Base-by-base conservation (phyloP, 2,888 invertebrate species). In the Beris morrisii region DNA sequence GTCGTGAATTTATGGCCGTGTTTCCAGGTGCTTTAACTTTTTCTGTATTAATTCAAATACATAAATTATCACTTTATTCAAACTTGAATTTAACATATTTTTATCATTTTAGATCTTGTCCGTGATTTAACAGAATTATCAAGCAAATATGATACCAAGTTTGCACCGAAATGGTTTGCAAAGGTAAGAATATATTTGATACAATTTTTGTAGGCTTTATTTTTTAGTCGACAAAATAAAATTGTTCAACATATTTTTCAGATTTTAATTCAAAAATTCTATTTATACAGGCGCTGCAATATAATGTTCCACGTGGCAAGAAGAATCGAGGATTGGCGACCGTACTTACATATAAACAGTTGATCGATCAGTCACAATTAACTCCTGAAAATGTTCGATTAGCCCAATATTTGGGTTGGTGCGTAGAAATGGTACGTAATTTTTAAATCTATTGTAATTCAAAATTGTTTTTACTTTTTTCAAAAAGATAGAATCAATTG, bases 261-360 rank as follows among this genome's bases (percentile, higher is more conserved):
- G 44, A 22, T 38, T 48, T 38, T 13, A 38, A 53, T 66, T 44
- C 32, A 32, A 44, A 15, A 3, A 15, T 50, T 53, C 32, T 64
- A 15, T 50, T 55, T 38, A 46, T 58, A 11, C 78, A 92, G 92
- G 86, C 91, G 28, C 82, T 95, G 70, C 92, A 96, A 79, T 95
- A 95, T 82, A 97, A 95, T 82, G 93, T 96, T 4, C 92, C 94
- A 0, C 87, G 88, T 73, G 97, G 97, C 3, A 97, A 96, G 81
- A 93, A 91, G 81, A 90, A 88, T 75, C 83, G 93, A 63, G 92
- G 90, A 0, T 80, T 93, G 44, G 84, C 90, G 0, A 85, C 90
- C 0, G 88, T 92, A 0, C 82, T 89, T 45, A 87, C 92, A 0
- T 93, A 91, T 78, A 90, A 88, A 76, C 86, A 87, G 81, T 77